Evolutionary conservation across 2,113 vertebrate genomes (phyloP).

Genomic region (Phalacrocorax brasilianus): DNA sequence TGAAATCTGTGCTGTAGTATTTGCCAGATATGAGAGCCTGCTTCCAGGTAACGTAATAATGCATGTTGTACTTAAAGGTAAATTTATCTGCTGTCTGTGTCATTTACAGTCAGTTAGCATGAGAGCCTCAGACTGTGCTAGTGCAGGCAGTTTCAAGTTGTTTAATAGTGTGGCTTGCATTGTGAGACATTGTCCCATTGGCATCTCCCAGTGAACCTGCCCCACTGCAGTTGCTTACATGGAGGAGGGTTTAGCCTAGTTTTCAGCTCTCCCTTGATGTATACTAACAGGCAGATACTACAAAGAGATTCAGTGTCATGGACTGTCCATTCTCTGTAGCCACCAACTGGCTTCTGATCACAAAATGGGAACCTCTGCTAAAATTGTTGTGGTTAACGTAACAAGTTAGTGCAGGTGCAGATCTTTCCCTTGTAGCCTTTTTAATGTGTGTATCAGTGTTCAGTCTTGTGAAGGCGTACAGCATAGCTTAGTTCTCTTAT

Average conservation of each 20-base stretch:
- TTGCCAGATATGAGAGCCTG: not conserved
- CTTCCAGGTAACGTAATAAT: not conserved
- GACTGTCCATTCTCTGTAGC: not conserved
- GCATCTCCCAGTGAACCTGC: not conserved
- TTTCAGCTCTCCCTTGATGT: not conserved
- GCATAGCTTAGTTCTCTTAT: not conserved
- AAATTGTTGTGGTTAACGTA: accelerated
- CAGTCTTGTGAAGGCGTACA: not conserved
- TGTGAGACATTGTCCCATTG: not conserved
- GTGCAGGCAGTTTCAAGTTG: not conserved
- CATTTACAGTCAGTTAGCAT: too few species aligned
- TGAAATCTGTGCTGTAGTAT: not conserved
- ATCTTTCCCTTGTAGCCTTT: not conserved
- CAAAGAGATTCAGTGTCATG: not conserved
- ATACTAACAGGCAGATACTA: not conserved
- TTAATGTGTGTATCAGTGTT: not conserved
- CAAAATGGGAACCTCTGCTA: not conserved
- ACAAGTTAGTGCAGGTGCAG: too few species aligned
- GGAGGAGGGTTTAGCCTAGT: not conserved
- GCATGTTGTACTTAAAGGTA: not conserved
- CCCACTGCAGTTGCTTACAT: accelerated
- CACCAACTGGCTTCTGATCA: not conserved
- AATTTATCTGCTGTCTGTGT: not conserved
- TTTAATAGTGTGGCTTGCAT: accelerated
- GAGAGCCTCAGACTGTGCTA: not conserved